phyloP scores from a whole-genome alignment of 2,888 invertebrate species.

The Stenolophus ochropezus region DNA sequence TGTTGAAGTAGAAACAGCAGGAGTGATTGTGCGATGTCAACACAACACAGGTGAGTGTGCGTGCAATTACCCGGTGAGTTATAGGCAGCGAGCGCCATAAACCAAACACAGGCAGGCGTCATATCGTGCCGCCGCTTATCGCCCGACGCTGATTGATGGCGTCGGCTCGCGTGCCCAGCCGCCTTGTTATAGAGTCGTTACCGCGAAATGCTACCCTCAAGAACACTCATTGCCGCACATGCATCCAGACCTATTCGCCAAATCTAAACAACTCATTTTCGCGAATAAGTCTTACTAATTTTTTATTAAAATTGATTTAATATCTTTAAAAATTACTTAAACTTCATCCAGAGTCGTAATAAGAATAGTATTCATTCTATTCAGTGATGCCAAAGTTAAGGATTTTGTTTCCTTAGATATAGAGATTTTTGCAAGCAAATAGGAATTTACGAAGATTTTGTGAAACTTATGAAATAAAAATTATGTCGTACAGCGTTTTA shows the following conservation, averaged over 20 bases:
- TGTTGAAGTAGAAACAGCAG: no score
- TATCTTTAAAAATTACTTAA: not conserved
- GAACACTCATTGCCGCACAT: not conserved
- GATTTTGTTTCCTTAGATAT: no score
- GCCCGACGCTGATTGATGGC: conserved; percentile 61
- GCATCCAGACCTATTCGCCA: conserved; percentile 11
- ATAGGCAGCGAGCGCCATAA: conserved; percentile 67
- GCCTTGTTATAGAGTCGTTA: conserved; percentile 41
- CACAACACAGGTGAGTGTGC: conserved; percentile 15
- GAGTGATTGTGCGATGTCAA: no score
- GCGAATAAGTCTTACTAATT: not conserved
- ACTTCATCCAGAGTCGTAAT: not conserved
- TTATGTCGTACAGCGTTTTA: no score
- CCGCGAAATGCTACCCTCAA: not conserved
- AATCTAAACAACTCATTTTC: not conserved
- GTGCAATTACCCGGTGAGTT: conserved; percentile 56
- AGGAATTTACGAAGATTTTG: no score
- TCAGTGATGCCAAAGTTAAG: no score
- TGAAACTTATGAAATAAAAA: no score
- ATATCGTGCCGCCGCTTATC: conserved; percentile 72
- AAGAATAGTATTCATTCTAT: no score
- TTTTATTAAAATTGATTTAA: not conserved
- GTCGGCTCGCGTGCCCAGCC: conserved; percentile 19
- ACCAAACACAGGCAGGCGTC: conserved; percentile 72
- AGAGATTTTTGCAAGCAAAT: no score